Evolutionary conservation across 2,888 invertebrate genomes (phyloP).

Genomic region (Oxycera nigricornis): DNA sequence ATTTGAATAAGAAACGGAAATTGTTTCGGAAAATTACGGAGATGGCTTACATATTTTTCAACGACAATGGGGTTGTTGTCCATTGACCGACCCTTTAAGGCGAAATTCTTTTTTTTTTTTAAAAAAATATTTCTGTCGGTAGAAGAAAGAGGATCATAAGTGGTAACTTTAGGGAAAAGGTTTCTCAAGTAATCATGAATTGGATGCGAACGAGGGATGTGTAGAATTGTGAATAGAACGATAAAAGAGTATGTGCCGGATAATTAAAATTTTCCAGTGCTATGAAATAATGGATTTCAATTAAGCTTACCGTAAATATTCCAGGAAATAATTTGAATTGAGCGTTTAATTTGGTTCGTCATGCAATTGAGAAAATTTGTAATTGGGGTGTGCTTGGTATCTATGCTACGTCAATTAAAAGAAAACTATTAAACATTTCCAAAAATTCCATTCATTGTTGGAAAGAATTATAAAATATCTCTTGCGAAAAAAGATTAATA

Average conservation of each 20-base stretch:
- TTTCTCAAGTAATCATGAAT: not conserved
- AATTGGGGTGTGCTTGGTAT: no score
- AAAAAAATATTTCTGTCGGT: no score
- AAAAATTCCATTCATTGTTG: no score
- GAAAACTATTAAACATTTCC: no score
- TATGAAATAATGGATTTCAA: not conserved
- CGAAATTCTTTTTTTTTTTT: constrained; percentile 5
- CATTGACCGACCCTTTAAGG: not conserved
- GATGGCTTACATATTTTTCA: constrained; percentile 23
- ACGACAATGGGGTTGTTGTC: constrained; percentile 1
- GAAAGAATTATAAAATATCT: no score
- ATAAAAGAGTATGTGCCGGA: not conserved
- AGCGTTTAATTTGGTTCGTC: no score
- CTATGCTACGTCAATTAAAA: no score
- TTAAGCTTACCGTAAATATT: no score
- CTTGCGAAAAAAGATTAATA: no score
- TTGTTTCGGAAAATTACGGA: constrained; percentile 32
- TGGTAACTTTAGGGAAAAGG: not conserved
- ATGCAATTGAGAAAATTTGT: no score
- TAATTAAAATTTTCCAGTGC: not conserved
- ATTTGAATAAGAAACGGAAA: constrained; percentile 21
- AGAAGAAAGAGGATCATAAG: not conserved
- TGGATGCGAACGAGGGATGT: not conserved
- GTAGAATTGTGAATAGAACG: not conserved
- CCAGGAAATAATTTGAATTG: no score